Base-by-base conservation (phyloP, 2,113 vertebrate species). In the Zosterops hypoxanthus region DNA sequence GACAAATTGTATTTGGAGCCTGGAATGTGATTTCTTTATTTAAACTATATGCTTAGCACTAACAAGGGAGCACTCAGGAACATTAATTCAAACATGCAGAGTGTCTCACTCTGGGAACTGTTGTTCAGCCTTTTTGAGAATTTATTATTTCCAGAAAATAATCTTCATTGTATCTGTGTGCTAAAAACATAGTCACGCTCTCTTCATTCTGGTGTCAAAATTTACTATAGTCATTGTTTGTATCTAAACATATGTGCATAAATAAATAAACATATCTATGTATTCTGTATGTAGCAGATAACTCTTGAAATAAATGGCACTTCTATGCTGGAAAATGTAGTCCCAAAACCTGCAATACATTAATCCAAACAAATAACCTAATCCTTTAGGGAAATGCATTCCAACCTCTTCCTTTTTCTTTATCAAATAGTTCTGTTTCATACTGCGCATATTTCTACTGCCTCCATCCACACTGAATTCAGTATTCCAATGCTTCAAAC, bases 1-100 rank as follows among this genome's bases (percentile, higher is more conserved):
- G 84, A 78, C 90, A 97, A 96, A 96, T 80, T 94, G 78, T 80
- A 80, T 95, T 95, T 86, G 84, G 71, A 95, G 34, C 53, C 46
- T 94, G 66, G 90, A 91, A 97, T 90, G 82, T 94, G 86, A 94
- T 95, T 94, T 96, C 91, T 95, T 94, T 95, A 91, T 96, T 95
- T 95, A 96, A 95, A 91, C 53, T 92, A 89, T 81, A 90, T 79
- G 34, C 42, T 92, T 95, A 91, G 46, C 78, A 50, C 84, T 95
- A 91, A 92, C 87, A 90, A 91, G 84, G 90, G 89, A 94, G 75
- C 59, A 86, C 61, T 95, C 63, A 73, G 55, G 84, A 95, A 76
- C 81, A 79, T 91, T 96, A 92, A 92, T 94, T 96, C 84, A 88
- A 94, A 94, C 72, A 84, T 78, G 47, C 56, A 70, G 60, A 68